Evolutionary conservation across 2,888 invertebrate species (phyloP).

Genomic region (Koerneria pararmatus): DNA sequence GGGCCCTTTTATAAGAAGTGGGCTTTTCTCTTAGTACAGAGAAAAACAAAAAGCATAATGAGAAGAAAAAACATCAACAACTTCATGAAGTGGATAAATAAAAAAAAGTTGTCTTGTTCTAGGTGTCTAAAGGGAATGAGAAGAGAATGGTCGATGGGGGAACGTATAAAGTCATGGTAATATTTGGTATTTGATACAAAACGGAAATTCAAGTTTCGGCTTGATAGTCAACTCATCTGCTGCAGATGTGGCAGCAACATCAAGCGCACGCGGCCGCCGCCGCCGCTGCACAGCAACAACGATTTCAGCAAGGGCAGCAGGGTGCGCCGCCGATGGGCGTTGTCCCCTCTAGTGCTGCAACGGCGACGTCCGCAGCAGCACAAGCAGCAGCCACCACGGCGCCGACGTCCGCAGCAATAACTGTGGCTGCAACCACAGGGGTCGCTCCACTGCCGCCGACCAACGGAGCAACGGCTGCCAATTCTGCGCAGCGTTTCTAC

Average conservation of each 20-base stretch:
- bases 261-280: conserved; percentile 18
- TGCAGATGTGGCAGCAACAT: conserved; percentile 28
- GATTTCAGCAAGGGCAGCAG: background rate
- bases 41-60: too few relatives aligned
- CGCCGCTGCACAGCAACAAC: conserved; percentile 1
- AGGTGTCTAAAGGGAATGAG: too few relatives aligned
- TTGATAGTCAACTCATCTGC: background rate
- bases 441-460: background rate
- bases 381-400: background rate
- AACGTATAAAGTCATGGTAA: too few relatives aligned
- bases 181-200: too few relatives aligned
- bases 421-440: conserved; percentile 12
- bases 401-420: conserved; percentile 15
- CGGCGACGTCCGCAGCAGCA: background rate
- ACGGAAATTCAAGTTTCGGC: background rate
- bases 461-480: background rate
- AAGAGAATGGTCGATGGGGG: too few relatives aligned
- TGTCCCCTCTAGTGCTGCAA: conserved; percentile 14
- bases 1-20: too few relatives aligned
- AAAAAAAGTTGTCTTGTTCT: too few relatives aligned
- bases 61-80: too few relatives aligned
- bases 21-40: too few relatives aligned
- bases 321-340: background rate
- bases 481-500: background rate
- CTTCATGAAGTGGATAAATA: too few relatives aligned